Percentiles rank a stretch among this genome's conserved stretches.
These are phyloP conservation scores for Strongylocentrotus purpuratus DNA, from an alignment of 35 echinoderm and acorn worm species.

Conservation along the genomic window DNA sequence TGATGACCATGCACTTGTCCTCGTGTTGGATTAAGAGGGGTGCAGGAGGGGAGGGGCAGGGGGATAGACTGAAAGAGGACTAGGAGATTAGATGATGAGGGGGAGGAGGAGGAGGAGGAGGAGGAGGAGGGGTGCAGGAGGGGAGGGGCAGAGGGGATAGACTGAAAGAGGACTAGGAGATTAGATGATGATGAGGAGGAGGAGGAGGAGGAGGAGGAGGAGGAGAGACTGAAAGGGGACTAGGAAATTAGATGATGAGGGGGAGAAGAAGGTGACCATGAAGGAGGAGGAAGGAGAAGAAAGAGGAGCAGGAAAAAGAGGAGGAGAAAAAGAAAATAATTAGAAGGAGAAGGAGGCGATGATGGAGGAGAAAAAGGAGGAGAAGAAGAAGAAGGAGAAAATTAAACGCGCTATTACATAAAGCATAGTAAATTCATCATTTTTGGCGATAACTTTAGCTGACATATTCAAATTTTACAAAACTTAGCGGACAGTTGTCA, in stretches of 20 bases:
- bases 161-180: no score
- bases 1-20: background rate
- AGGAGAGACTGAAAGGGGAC: background rate
- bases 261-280: background rate
- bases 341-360: background rate
- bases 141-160: background rate
- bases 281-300: background rate
- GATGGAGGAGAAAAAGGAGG: background rate
- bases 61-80: background rate
- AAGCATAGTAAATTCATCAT: no score
- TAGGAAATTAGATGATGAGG: background rate
- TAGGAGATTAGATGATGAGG: background rate
- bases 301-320: no score
- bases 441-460: no score
- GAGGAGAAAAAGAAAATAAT: background rate
- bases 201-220: background rate
- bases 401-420: background rate
- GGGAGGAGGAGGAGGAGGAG: background rate
- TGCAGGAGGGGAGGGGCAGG: background rate
- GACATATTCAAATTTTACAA: no score
- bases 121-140: background rate
- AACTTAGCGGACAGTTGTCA: no score
- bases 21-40: background rate
- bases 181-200: background rate
- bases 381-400: background rate